Evolutionary conservation across 2,113 vertebrate species (phyloP).

Genomic region (Pteronura brasiliensis): DNA sequence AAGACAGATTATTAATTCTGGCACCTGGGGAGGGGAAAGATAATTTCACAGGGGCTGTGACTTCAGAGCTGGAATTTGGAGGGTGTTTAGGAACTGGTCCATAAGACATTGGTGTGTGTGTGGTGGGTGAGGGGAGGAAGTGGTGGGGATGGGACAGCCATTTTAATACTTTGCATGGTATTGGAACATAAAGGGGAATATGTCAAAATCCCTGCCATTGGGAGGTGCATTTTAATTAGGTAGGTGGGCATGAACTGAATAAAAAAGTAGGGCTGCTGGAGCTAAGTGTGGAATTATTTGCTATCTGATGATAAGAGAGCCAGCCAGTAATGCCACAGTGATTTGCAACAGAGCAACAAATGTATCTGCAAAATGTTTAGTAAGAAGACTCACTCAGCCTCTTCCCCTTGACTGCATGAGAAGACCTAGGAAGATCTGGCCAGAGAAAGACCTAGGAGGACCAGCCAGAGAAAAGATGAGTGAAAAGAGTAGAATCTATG

Average conservation of each 20-base stretch:
- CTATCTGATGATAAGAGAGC: not conserved
- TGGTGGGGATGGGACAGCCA: not conserved
- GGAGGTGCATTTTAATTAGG: not conserved
- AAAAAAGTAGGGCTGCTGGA: not conserved
- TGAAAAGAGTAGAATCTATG: not conserved
- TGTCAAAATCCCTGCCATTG: not conserved
- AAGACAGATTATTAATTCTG: not conserved
- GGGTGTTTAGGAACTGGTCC: not conserved
- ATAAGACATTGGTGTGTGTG: not conserved
- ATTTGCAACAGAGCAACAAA: conserved; percentile 16
- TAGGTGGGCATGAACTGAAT: not conserved
- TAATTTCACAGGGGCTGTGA: not conserved
- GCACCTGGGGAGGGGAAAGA: not conserved
- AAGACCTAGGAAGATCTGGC: not conserved
- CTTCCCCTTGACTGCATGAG: not conserved
- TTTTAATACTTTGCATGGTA: not conserved
- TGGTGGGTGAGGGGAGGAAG: no score
- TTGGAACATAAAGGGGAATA: not conserved
- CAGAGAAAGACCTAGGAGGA: not conserved
- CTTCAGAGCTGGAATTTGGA: not conserved
- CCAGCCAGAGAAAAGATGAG: not conserved
- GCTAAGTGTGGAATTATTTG: not conserved
- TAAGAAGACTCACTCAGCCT: not conserved
- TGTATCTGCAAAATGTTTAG: not conserved
- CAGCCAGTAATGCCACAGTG: not conserved